Evolutionary conservation across 2,888 invertebrate species (phyloP), one percentile per base, ranked within the genome.

Genomic region (Cosmia pyralina): DNA sequence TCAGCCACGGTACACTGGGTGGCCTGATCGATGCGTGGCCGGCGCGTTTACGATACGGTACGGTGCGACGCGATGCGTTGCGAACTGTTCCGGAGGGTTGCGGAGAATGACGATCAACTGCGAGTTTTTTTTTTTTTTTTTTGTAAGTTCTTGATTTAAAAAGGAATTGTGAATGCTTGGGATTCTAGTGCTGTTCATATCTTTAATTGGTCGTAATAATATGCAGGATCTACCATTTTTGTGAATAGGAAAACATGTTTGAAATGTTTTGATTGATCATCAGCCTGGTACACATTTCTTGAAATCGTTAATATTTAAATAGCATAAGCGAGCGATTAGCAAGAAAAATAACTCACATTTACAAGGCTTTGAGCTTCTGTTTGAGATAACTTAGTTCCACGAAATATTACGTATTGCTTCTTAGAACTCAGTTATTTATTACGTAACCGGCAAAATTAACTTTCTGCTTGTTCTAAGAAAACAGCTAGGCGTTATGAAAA

Each of bases 1-100:
- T 84, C 87, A 85, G 83, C 68, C 81, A 87, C 79, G 87, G 84
- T 84, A 87, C 86, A 83, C 86, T 86, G 85, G 84, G 82, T 82
- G 84, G 58, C 70, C 59, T 77, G 77, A 84, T 82, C 70, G 75
- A 79, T 75, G 75, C 71, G 71, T 75, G 83, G 81, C 71, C 59
- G 58, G 28, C 78, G 79, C 69, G 65, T 74, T 60, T 48, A 75
- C 81, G 75, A 60, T 73, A 68, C 79, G 73, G 41, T 62, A 50
- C 62, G 57, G 57, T 4, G 77, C 15, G 68, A 72, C 66, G 7
- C 63, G 72, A 38, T 62, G 72, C 77, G 82, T 77, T 46, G 38
- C 57, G 46, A 48, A 77, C 59, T 53, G 34, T 22, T 62, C 53
- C 50, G 66, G 48, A 13, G 34, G 4, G 41, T 19, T 19, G 28